These are phyloP conservation scores for Erannis defoliaria DNA, from an alignment of 2,888 invertebrate genomes.

Conservation along the genomic window DNA sequence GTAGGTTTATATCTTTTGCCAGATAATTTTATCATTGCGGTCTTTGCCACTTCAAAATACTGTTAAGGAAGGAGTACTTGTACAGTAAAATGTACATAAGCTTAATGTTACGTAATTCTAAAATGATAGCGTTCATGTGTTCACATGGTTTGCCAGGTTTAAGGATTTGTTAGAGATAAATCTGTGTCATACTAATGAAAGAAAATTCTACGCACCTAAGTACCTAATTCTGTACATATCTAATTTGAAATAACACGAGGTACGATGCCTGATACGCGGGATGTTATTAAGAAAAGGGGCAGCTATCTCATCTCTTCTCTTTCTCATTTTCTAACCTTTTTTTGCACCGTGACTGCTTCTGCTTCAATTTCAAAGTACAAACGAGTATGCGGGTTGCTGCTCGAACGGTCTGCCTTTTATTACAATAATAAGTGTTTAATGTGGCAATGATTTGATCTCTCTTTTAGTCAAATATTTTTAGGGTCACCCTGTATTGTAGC, in stretches of 20 bases:
- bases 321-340: conserved; percentile 17
- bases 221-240: conserved; percentile 57
- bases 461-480: conserved; percentile 90
- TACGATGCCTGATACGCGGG: conserved; percentile 19
- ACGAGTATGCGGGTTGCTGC: conserved; percentile 63
- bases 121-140: conserved; percentile 64
- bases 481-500: conserved; percentile 71
- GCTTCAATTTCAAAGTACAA: conserved; percentile 78
- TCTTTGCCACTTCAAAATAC: conserved; percentile 70
- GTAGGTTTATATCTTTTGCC: conserved; percentile 60
- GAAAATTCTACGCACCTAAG: conserved; percentile 48
- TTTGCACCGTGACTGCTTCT: conserved; percentile 48
- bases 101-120: conserved; percentile 59
- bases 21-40: conserved; percentile 61
- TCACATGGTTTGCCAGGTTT: conserved; percentile 64
- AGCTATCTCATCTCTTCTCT: conserved; percentile 17
- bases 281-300: conserved; percentile 21
- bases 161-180: conserved; percentile 56
- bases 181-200: conserved; percentile 56
- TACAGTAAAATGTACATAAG: conserved; percentile 59
- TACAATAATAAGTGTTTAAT: conserved; percentile 65
- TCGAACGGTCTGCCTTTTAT: conserved; percentile 65
- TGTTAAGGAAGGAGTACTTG: conserved; percentile 45
- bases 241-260: conserved; percentile 40
- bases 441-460: conserved; percentile 91